Conservation (phyloP, 2,888 invertebrate species). For the Nomada lathburiana region DNA sequence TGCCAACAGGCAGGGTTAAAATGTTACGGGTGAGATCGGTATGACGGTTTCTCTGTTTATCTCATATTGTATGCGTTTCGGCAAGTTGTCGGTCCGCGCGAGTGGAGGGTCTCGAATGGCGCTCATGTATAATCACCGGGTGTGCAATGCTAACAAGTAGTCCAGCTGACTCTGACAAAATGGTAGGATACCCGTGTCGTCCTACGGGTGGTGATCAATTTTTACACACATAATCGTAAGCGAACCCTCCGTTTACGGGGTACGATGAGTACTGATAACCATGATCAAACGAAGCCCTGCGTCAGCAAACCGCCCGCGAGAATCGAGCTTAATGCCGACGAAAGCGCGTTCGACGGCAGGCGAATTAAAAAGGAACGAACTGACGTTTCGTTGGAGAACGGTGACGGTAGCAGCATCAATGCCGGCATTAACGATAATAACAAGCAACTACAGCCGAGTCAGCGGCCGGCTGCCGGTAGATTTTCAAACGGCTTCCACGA, state of each 20-base stretch:
- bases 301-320: conserved; percentile 68
- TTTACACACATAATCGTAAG: conserved; percentile 61
- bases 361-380: conserved; percentile 79
- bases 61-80: conserved; percentile 67
- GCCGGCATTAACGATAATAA: conserved; percentile 52
- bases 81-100: conserved; percentile 69
- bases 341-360: conserved; percentile 74
- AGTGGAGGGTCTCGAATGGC: conserved; percentile 69
- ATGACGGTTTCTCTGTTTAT: conserved; percentile 66
- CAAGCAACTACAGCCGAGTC: conserved; percentile 51
- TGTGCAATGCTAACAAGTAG: conserved; percentile 75
- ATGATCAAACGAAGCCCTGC: conserved; percentile 77
- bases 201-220: conserved; percentile 67
- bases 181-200: conserved; percentile 72
- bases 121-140: conserved; percentile 61
- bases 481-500: conserved; percentile 80
- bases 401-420: conserved; percentile 64
- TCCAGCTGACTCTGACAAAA: conserved; percentile 78
- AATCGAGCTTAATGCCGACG: conserved; percentile 65
- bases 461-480: conserved; percentile 63
- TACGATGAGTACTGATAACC: conserved; percentile 80
- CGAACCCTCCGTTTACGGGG: conserved; percentile 60
- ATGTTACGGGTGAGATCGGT: conserved; percentile 57
- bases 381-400: conserved; percentile 63
- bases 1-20: conserved; percentile 30